Percentiles rank a stretch among this genome's conserved stretches.
Conservation (phyloP, 2,113 vertebrate species). For the Clarias magur region DNA sequence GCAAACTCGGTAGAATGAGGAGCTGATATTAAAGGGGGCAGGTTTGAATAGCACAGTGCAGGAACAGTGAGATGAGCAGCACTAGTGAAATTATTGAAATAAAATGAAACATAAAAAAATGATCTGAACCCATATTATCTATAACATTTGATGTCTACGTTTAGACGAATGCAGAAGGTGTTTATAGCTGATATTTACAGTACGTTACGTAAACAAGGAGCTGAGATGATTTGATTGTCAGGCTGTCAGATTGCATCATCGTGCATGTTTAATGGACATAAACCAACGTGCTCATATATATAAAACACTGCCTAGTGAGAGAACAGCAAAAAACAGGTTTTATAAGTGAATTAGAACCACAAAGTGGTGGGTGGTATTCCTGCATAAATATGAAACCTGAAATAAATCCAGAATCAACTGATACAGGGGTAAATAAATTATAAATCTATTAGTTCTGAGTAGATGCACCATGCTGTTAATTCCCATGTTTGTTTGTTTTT, state of each 20-base stretch:
- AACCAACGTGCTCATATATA: background rate
- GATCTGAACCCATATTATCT: background rate
- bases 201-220: background rate
- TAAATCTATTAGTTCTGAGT: background rate
- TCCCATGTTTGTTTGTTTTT: background rate
- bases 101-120: background rate
- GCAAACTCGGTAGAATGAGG: constrained; percentile 1
- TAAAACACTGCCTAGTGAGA: background rate
- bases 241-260: background rate
- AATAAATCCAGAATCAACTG: background rate
- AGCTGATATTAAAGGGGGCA: constrained; percentile 8
- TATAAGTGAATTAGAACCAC: background rate
- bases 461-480: background rate
- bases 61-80: background rate
- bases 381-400: background rate
- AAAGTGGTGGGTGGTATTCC: background rate
- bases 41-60: background rate
- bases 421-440: background rate
- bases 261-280: background rate
- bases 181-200: background rate
- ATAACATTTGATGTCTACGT: background rate
- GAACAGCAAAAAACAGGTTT: background rate
- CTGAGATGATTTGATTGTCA: background rate
- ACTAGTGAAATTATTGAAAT: background rate
- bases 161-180: background rate